Percentiles rank a stretch among this genome's conserved stretches.
Conservation (phyloP, 1,140 invertebrate genomes). For the Elymnias hypermnestra region DNA sequence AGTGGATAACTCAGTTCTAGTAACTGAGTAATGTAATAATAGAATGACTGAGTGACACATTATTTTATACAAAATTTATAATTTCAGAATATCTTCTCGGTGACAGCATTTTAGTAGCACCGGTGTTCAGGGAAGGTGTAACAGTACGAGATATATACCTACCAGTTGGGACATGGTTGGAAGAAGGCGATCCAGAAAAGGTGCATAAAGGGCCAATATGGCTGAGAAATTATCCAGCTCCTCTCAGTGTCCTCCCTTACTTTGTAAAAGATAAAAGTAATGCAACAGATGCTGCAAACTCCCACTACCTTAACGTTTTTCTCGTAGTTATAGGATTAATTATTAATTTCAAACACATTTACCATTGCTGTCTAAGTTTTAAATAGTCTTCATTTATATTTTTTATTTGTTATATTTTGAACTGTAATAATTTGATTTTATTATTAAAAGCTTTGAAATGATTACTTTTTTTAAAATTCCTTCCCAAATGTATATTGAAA, state of each 20-base stretch:
- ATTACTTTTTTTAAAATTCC: too few species aligned
- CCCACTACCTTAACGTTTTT: slow-evolving; percentile 11
- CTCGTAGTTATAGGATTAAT: slow-evolving; percentile 19
- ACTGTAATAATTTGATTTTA: too few species aligned
- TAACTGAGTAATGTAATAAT: too few species aligned
- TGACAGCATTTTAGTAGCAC: slow-evolving; percentile 90
- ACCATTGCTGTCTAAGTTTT: too few species aligned
- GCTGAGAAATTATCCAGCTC: slow-evolving; percentile 81
- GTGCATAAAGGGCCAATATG: slow-evolving; percentile 79
- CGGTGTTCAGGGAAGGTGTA: slow-evolving; percentile 83
- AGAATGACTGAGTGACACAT: too few species aligned
- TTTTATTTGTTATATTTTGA: too few species aligned
- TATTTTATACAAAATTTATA: too few species aligned
- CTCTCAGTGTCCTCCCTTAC: slow-evolving; percentile 81
- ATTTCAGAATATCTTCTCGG: slow-evolving; percentile 89
- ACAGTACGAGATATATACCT: slow-evolving; percentile 85
- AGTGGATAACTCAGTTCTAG: too few species aligned
- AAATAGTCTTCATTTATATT: too few species aligned
- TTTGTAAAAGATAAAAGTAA: slow-evolving; percentile 65
- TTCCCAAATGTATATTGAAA: too few species aligned
- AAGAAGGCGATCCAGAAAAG: slow-evolving; percentile 65
- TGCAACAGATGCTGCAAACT: slow-evolving; percentile 12
- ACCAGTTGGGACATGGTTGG: slow-evolving; percentile 82
- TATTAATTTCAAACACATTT: not conserved
- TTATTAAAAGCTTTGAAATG: too few species aligned